phyloP scores from a whole-genome alignment of 1,140 invertebrate genomes.

The Drosophila arawakana region DNA sequence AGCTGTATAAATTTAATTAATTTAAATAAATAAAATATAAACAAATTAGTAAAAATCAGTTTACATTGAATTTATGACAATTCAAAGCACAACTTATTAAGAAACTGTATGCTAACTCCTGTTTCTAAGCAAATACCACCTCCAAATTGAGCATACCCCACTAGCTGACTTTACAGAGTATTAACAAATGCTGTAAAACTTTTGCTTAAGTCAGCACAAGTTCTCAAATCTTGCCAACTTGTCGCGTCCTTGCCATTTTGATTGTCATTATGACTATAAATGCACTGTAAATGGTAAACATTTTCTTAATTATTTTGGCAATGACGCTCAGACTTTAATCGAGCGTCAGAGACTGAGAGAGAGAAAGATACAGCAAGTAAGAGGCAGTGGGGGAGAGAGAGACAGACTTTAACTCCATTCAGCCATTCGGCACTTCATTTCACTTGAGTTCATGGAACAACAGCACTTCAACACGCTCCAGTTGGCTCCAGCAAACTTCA shows the following conservation, averaged over 20 bases:
- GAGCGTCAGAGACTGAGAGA: neutral
- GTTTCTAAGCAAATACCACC: neutral
- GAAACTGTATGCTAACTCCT: neutral
- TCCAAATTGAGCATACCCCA: neutral
- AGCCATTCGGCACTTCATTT: slow-evolving; percentile 33
- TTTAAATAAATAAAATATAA: neutral
- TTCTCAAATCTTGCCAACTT: slow-evolving; percentile 36
- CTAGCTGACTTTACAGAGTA: neutral
- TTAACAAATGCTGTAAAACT: slow-evolving; percentile 16
- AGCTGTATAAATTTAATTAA: neutral
- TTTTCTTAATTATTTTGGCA: slow-evolving; percentile 78
- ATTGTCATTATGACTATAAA: slow-evolving; percentile 46
- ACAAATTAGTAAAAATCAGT: too few species aligned
- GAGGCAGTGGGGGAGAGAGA: neutral
- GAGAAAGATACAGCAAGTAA: neutral
- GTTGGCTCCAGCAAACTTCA: slow-evolving; percentile 28
- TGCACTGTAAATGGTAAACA: slow-evolving; percentile 55
- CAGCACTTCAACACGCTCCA: slow-evolving; percentile 51
- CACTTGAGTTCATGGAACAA: slow-evolving; percentile 38
- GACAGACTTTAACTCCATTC: neutral
- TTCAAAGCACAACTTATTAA: too few species aligned
- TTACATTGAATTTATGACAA: too few species aligned
- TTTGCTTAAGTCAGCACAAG: slow-evolving; percentile 40
- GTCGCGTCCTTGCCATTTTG: slow-evolving; percentile 5
- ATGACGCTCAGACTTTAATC: slow-evolving; percentile 12